Evolutionary conservation across 2,888 invertebrate species (phyloP).

Genomic region (Drosophila parthenogenetica): DNA sequence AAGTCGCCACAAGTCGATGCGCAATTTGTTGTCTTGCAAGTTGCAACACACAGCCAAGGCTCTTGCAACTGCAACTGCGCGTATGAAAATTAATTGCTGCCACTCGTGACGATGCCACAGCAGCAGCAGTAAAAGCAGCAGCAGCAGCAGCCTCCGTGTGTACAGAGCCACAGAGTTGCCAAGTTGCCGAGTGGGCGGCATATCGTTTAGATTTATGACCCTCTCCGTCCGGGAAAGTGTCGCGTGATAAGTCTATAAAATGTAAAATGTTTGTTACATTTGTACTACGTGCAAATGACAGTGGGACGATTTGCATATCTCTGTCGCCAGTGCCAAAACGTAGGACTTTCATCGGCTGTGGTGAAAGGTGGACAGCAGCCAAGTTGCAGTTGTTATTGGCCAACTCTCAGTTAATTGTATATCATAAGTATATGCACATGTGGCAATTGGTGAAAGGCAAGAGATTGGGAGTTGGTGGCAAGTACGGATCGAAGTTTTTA

Average conservation of each 20-base stretch:
- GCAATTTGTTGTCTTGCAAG: constrained; percentile 75
- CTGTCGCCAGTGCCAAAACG: constrained; percentile 19
- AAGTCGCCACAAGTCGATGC: constrained; percentile 76
- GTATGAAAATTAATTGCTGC: constrained; percentile 81
- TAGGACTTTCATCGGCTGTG: constrained; percentile 63
- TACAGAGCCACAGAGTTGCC: constrained; percentile 18
- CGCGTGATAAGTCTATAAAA: constrained; percentile 79
- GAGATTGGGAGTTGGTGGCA: constrained; percentile 15
- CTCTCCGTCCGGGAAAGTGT: constrained; percentile 51
- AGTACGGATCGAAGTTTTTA: neutral
- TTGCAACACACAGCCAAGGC: constrained; percentile 22
- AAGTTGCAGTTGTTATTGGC: constrained; percentile 49
- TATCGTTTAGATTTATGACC: constrained; percentile 75
- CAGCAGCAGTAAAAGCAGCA: neutral
- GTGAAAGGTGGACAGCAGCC: constrained; percentile 61
- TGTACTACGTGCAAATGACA: constrained; percentile 78
- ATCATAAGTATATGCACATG: constrained; percentile 38
- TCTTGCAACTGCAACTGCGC: constrained; percentile 58
- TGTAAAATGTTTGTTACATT: constrained; percentile 74
- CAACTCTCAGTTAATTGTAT: constrained; percentile 70
- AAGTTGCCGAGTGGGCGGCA: constrained; percentile 70
- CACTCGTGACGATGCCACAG: constrained; percentile 72
- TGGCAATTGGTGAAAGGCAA: constrained; percentile 61
- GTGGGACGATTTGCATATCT: constrained; percentile 77
- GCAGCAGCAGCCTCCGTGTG: constrained; percentile 6